Conservation (phyloP, 2,888 invertebrate genomes). For the Craniophora ligustri region DNA sequence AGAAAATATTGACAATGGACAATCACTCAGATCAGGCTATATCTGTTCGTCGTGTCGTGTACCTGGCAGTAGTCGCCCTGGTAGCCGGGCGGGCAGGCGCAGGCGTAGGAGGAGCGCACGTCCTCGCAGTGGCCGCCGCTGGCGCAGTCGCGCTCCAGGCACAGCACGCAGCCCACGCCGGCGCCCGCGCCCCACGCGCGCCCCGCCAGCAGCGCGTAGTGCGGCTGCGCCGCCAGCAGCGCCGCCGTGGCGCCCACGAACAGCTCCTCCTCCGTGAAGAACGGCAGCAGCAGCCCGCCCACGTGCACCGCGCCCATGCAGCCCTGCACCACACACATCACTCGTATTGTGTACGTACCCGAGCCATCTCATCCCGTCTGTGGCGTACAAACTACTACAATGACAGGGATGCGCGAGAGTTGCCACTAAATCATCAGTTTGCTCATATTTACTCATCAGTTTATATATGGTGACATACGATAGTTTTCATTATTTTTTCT, state of each 20-base stretch:
- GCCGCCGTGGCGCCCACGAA: slow-evolving; percentile 88
- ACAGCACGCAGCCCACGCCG: slow-evolving; percentile 93
- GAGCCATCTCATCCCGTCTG: no score
- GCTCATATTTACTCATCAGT: no score
- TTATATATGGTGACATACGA: no score
- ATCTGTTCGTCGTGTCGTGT: not conserved
- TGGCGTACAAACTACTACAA: no score
- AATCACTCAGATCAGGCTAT: no score
- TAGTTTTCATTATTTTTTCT: no score
- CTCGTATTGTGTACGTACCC: no score
- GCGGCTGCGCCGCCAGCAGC: slow-evolving; percentile 79
- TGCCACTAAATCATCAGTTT: no score
- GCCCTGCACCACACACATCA: slow-evolving; percentile 87
- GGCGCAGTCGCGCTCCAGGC: slow-evolving; percentile 93
- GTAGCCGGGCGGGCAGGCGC: slow-evolving; percentile 94
- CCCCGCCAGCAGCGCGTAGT: slow-evolving; percentile 79
- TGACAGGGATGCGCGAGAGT: no score
- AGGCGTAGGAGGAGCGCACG: slow-evolving; percentile 90
- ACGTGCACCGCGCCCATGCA: slow-evolving; percentile 96
- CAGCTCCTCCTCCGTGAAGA: slow-evolving; percentile 93
- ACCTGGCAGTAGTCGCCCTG: slow-evolving; percentile 93
- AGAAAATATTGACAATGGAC: no score
- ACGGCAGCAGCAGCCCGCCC: slow-evolving; percentile 94
- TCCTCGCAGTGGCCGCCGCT: slow-evolving; percentile 88
- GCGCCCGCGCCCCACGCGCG: slow-evolving; percentile 73